A percentile compares a stretch with the other conserved stretches of the same genome.
Conservation (phyloP, 2,113 vertebrate species). For the Mormyrus lacerda region DNA sequence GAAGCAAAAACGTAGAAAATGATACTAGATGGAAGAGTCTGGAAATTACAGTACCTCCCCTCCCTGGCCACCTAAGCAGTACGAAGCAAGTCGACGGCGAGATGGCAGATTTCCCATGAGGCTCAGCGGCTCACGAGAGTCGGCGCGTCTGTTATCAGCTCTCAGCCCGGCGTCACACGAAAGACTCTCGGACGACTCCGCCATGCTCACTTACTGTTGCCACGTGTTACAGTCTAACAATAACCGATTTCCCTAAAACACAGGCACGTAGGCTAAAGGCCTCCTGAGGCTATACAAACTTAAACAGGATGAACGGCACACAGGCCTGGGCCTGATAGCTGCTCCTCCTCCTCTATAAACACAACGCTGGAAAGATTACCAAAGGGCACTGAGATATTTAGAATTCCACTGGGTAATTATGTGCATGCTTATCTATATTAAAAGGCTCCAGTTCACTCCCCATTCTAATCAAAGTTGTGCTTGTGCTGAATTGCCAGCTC, state of each 20-base stretch:
- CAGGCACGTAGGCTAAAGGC: accelerated
- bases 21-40: neutral
- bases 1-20: neutral
- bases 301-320: neutral
- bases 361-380: neutral
- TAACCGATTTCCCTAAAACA: neutral
- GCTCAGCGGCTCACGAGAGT: neutral
- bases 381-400: neutral
- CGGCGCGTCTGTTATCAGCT: neutral
- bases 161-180: neutral
- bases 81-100: neutral
- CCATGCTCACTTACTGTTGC: too few species aligned
- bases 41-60: neutral
- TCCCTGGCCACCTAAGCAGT: neutral
- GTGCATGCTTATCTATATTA: neutral
- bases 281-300: neutral
- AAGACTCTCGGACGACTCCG: neutral
- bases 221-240: too few species aligned
- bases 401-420: neutral
- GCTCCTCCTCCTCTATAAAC: neutral
- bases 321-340: neutral
- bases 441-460: neutral
- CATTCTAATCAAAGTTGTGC: neutral
- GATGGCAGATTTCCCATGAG: neutral
- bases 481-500: neutral